phyloP scores from a whole-genome alignment of 2,888 invertebrate genomes.

The Brachypalpus laphriformis region DNA sequence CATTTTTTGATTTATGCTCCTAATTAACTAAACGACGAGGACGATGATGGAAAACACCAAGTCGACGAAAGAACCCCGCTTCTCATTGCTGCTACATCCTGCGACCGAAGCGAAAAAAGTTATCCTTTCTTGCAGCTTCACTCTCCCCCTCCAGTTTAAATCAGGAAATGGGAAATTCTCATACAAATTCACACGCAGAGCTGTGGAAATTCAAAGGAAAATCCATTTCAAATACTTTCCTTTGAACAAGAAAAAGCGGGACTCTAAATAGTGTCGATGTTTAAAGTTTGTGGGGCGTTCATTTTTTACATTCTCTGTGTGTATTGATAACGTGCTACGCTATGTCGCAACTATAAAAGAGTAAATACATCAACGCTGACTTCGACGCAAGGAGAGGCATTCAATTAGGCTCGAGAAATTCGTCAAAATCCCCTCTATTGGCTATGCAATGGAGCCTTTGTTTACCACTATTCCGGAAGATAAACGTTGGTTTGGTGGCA shows the following conservation, averaged over 20 bases:
- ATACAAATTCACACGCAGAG: conserved; percentile 67
- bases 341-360: conserved; percentile 6
- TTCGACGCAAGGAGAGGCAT: conserved; percentile 37
- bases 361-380: conserved; percentile 44
- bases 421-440: conserved; percentile 31
- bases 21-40: conserved; percentile 65
- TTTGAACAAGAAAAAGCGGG: conserved; percentile 37
- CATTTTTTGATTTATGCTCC: conserved; percentile 66
- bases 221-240: conserved; percentile 55
- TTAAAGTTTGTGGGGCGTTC: conserved; percentile 31
- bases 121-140: neutral
- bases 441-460: conserved; percentile 3
- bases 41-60: conserved; percentile 16
- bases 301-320: neutral
- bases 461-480: conserved; percentile 18
- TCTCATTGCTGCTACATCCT: conserved; percentile 26
- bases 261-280: conserved; percentile 47
- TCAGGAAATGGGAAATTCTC: conserved; percentile 54
- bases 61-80: conserved; percentile 16
- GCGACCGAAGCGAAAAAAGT: neutral
- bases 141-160: neutral
- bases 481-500: conserved; percentile 9
- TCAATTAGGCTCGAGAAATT: conserved; percentile 45
- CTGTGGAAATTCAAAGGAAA: conserved; percentile 66
- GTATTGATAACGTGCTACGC: neutral